phyloP scores from a whole-genome alignment of 2,113 vertebrate species.

The Herpailurus yagouaroundi region DNA sequence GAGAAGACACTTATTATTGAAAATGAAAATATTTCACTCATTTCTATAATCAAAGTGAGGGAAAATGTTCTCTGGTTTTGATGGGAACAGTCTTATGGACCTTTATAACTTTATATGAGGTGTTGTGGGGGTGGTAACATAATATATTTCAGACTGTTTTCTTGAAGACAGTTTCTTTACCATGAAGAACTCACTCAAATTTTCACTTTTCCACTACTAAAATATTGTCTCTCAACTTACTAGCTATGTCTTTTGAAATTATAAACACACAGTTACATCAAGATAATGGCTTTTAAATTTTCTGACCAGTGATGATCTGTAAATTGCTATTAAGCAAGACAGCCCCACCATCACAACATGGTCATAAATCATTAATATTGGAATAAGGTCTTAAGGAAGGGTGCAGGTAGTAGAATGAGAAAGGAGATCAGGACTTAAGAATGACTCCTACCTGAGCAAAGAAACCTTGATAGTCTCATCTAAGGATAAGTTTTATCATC shows the following conservation, averaged over 20 bases:
- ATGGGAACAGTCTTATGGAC: neutral
- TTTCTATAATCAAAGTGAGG: neutral
- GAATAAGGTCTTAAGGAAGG: neutral
- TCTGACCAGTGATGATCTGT: rapidly evolving
- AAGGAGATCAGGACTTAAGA: slow-evolving; percentile 12
- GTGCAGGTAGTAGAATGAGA: neutral
- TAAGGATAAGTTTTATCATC: slow-evolving; percentile 59
- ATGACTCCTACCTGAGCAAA: slow-evolving; percentile 42
- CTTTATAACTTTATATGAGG: neutral
- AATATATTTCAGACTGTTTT: neutral
- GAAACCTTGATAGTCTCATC: slow-evolving; percentile 31
- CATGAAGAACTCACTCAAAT: neutral
- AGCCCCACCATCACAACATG: neutral
- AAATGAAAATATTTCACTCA: neutral
- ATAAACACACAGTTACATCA: neutral
- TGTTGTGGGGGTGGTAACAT: too few relatives aligned
- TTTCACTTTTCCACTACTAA: neutral
- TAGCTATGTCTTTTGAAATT: neutral
- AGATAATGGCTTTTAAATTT: neutral
- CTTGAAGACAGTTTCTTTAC: neutral
- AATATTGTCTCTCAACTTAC: neutral
- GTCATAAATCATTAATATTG: neutral
- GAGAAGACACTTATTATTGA: neutral
- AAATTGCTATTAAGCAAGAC: neutral
- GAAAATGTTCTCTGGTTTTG: neutral